Evolutionary conservation across 2,797 vertebrate genomes (phyloP), one percentile per base, ranked within the genome.

Genomic region (Danio tinwini): DNA sequence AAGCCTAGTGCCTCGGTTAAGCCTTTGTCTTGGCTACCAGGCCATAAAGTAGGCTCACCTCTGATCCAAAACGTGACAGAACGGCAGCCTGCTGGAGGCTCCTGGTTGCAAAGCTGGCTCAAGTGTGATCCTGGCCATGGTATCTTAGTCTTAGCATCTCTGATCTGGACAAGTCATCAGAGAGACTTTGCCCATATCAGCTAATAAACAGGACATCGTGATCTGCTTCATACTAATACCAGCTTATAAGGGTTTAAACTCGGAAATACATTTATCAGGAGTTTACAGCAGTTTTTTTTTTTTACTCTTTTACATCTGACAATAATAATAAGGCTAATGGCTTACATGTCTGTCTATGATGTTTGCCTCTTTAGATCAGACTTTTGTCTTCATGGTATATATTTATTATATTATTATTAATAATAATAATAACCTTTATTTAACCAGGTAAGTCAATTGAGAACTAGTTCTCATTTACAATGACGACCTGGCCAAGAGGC

Each of bases 31-130:
- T 80, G 78, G 42, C 73, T 85, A 78, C 55, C 19, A 74, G 80
- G 59, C 74, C 76, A 61, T 87, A 78, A 85, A 84, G 82, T 49
- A 53, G 70, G 42, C 77, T 85, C 79, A 82, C 69, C 52, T 83
- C 45, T 68, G 71, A 82, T 80, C 78, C 39, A 40, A 63, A 74
- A 81, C 76, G 19, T 84, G 80, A 69, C 69, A 4, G 10, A 72
- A 67, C 40, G 44, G 49, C 58, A 76, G 17, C 62, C 56, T 29
- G 8, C 79, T 70, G 67, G 63, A 77, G 50, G 80, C 74, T 78
- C 78, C 74, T 83, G 75, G 76, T 39, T 58, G 63, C 82, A 83
- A 78, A 69, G 67, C 47, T 39, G 64, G 74, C 74, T 78, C 74
- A 71, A 67, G 37, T 56, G 40, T 75, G 77, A 81, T 83, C 76